Evolutionary conservation across 1,140 invertebrate genomes (phyloP), one percentile per base, ranked within the genome.

Genomic region (Chionoecetes opilio): DNA sequence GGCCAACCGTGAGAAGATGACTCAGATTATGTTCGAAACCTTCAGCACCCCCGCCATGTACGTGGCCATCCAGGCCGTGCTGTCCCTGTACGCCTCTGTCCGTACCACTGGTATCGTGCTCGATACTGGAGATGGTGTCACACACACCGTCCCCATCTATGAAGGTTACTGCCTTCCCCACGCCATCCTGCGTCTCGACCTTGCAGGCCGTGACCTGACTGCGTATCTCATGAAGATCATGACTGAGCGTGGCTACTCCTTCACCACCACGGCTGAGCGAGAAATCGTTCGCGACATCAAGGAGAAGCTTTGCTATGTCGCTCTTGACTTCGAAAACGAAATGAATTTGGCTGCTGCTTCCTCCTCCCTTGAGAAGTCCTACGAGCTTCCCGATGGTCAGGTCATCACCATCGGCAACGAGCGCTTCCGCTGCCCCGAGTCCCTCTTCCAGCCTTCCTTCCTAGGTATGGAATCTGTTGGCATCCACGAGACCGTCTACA

Each of bases 321-420:
- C 99, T 88, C 97, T 99, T 37, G 98, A 99, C 98, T 99, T 99
- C 97, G 98, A 99, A 97, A 98, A 99, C 97, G 99, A 99, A 97
- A 99, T 99, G 99, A 98, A 88, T 46, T 34, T 95, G 97, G 95
- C 95, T 38, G 95, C 93, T 91, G 95, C 95, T 8, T 96, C 95
- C 11, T 94, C 95, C n/a, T 96, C 95, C 63, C 34, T 96, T 34
- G 95, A 96, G 21, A 96, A 96, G 82, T 96, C 95, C 96, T 99
- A 99, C 97, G 99, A 99, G 97, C 97, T 99, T 97, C 99, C 99
- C 96, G 99, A 99, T 97, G 99, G 98, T 96, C 99, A 97, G 96
- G 99, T 99, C 96, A 99, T 99, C 97, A 99, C 99, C 97, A 99
- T 99, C 97, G 99, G 99, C 96, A 99, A 99, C 97, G 99, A 99